Percentiles rank a stretch among this genome's conserved stretches.
Conservation (phyloP, 1,140 invertebrate genomes). For the Meloidogyne exigua region DNA sequence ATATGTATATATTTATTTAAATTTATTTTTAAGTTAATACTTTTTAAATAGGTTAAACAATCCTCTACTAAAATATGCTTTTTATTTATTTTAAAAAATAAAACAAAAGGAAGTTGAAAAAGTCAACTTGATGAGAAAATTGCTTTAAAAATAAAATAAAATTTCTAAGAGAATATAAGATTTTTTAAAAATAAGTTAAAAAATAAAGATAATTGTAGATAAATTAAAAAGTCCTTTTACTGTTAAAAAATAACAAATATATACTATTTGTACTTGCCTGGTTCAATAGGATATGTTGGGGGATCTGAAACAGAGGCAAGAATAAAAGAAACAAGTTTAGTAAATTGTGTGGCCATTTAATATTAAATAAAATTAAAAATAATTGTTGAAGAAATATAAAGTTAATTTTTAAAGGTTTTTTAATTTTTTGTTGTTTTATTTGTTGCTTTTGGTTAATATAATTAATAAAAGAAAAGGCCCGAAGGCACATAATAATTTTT, state of each 20-base stretch:
- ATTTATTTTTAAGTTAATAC: background rate
- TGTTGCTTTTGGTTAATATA: background rate
- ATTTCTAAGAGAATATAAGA: background rate
- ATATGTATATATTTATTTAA: background rate
- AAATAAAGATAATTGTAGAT: background rate
- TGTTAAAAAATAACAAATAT: no score
- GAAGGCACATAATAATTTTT: background rate
- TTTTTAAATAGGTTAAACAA: background rate
- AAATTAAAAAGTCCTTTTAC: background rate
- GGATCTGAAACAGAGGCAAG: slow-evolving; percentile 63
- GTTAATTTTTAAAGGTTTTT: background rate
- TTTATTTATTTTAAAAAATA: background rate
- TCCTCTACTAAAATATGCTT: no score
- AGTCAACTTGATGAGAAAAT: slow-evolving; percentile 15
- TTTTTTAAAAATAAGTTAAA: background rate
- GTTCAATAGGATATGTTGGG: slow-evolving; percentile 28
- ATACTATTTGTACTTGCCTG: background rate
- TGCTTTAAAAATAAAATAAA: background rate
- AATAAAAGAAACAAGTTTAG: slow-evolving; percentile 63
- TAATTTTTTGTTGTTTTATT: background rate
- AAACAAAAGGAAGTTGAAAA: slow-evolving; percentile 8
- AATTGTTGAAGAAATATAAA: slow-evolving; percentile 6
- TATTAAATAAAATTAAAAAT: background rate
- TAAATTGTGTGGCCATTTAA: slow-evolving; percentile 62
- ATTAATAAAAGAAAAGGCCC: background rate